These are phyloP conservation scores for Drosophila nigromelanica DNA, from an alignment of 1,140 invertebrate species.

Conservation along the genomic window DNA sequence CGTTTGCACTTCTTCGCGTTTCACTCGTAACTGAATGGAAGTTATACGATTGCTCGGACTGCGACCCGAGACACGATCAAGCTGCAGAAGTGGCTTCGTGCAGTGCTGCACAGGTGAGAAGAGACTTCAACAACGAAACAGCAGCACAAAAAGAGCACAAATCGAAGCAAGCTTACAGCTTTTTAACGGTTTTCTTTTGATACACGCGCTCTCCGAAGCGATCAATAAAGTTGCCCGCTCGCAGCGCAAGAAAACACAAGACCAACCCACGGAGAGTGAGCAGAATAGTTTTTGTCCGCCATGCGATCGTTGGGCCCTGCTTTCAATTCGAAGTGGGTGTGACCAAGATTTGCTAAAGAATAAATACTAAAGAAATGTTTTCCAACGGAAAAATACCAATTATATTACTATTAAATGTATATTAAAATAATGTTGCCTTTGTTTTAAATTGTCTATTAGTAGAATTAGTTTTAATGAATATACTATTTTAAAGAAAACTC, in stretches of 20 bases:
- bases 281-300: not conserved
- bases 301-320: slow-evolving; percentile 18
- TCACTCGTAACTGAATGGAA: slow-evolving; percentile 61
- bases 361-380: not conserved
- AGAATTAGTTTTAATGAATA: too few species aligned
- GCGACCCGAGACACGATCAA: slow-evolving; percentile 36
- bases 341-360: not conserved
- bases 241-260: not conserved
- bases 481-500: too few species aligned
- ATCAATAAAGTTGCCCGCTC: not conserved
- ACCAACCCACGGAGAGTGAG: not conserved
- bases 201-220: slow-evolving; percentile 1
- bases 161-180: slow-evolving; percentile 7
- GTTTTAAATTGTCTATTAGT: too few species aligned
- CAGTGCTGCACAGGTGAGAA: slow-evolving; percentile 32
- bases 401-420: not conserved
- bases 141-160: slow-evolving; percentile 14
- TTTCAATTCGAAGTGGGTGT: slow-evolving; percentile 16
- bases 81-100: slow-evolving; percentile 35
- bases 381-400: not conserved
- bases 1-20: slow-evolving; percentile 77
- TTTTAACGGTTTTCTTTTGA: slow-evolving; percentile 34
- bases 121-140: slow-evolving; percentile 32
- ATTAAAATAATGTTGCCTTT: too few species aligned
- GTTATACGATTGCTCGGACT: slow-evolving; percentile 19